Evolutionary conservation across 2,888 invertebrate genomes (phyloP).

Genomic region (Acronicta leporina): DNA sequence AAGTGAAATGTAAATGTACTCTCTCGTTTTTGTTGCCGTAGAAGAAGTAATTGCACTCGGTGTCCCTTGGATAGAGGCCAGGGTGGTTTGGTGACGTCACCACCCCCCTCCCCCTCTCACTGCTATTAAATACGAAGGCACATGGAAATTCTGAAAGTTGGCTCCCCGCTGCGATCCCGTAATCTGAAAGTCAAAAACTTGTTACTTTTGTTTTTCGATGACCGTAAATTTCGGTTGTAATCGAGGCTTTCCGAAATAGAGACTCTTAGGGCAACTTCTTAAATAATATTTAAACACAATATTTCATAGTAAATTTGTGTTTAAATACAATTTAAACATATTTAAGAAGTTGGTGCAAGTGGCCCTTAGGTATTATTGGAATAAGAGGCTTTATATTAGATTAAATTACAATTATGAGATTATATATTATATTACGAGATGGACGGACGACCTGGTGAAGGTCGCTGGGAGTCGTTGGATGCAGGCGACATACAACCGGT

Average conservation of each 20-base stretch:
- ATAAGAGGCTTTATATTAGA: too few relatives aligned
- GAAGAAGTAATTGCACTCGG: conserved; percentile 97
- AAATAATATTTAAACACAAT: too few relatives aligned
- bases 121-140: conserved; percentile 96
- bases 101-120: conserved; percentile 92
- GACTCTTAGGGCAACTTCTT: too few relatives aligned
- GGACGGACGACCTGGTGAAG: too few relatives aligned
- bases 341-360: too few relatives aligned
- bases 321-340: too few relatives aligned
- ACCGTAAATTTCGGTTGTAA: conserved; percentile 33
- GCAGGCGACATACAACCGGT: too few relatives aligned
- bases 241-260: conserved; percentile 28
- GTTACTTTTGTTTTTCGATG: conserved; percentile 47
- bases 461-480: too few relatives aligned
- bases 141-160: conserved; percentile 94
- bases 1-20: conserved; percentile 95
- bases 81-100: conserved; percentile 97
- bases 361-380: too few relatives aligned
- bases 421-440: too few relatives aligned
- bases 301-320: too few relatives aligned
- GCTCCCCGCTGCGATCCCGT: conserved; percentile 94
- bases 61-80: conserved; percentile 95
- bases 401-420: too few relatives aligned
- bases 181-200: conserved; percentile 90
- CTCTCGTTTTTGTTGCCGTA: conserved; percentile 93